Percentiles rank a stretch among this genome's conserved stretches.
phyloP scores from a whole-genome alignment of 1,140 invertebrate species.

The Hormaphis cornu region DNA sequence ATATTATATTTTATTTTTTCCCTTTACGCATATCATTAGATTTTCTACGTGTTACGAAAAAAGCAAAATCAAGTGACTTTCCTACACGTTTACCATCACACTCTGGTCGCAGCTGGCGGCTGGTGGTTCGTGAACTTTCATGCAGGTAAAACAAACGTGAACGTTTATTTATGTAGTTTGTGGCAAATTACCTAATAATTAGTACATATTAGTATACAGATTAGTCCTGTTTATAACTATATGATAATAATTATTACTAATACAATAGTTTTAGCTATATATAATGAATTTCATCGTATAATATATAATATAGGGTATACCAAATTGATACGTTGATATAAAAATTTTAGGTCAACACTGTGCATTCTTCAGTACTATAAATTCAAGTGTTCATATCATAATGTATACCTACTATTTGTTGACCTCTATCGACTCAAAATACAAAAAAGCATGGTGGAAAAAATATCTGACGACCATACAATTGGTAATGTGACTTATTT shows the following conservation, averaged over 20 bases:
- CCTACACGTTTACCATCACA: slow-evolving; percentile 55
- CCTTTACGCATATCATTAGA: slow-evolving; percentile 41
- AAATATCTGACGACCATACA: slow-evolving; percentile 79
- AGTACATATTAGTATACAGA: too few relatives aligned
- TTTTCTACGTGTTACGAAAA: slow-evolving; percentile 56
- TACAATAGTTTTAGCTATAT: too few relatives aligned
- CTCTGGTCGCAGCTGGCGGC: slow-evolving; percentile 56
- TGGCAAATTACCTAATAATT: too few relatives aligned
- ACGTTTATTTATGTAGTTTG: too few relatives aligned
- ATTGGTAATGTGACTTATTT: slow-evolving; percentile 59
- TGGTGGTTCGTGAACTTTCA: slow-evolving; percentile 58
- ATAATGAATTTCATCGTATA: too few relatives aligned
- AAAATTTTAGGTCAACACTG: slow-evolving; percentile 43
- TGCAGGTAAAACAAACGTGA: slow-evolving; percentile 47
- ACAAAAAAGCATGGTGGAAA: slow-evolving; percentile 90
- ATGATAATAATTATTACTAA: too few relatives aligned
- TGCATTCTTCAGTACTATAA: slow-evolving; percentile 50
- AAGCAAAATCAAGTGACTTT: slow-evolving; percentile 54
- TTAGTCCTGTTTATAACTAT: too few relatives aligned
- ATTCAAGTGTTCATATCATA: slow-evolving; percentile 78
- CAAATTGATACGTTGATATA: background rate
- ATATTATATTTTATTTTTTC: too few relatives aligned
- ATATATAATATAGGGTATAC: too few relatives aligned
- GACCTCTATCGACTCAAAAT: slow-evolving; percentile 68
- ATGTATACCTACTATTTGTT: slow-evolving; percentile 89